Conservation (phyloP, 2,113 vertebrate genomes). For the Phocoena sinus region DNA sequence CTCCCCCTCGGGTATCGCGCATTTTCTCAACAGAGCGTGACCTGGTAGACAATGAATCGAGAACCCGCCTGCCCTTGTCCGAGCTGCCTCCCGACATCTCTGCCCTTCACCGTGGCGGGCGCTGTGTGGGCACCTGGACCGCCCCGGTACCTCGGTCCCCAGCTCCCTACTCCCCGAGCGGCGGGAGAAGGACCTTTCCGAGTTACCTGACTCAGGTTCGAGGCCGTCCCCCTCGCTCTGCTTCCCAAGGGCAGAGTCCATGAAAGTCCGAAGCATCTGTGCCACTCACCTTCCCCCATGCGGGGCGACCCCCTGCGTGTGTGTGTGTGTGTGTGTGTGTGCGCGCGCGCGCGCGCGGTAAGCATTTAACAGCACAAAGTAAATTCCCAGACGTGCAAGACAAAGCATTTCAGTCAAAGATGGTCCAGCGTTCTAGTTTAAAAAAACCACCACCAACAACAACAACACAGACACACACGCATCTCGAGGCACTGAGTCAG, state of each 20-base stretch:
- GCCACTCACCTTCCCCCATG: not conserved
- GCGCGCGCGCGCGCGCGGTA: not conserved
- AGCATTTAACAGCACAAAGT: not conserved
- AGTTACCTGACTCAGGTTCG: not conserved
- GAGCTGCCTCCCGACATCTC: not conserved
- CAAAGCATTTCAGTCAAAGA: not conserved
- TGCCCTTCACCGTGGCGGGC: not conserved
- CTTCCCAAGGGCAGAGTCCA: not conserved
- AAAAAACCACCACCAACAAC: too few relatives aligned
- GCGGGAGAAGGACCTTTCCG: not conserved
- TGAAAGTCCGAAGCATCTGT: not conserved
- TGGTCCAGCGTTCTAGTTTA: not conserved
- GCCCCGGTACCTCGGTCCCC: not conserved
- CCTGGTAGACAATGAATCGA: not conserved
- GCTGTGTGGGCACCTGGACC: not conserved
- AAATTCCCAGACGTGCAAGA: not conserved
- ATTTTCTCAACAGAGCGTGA: not conserved
- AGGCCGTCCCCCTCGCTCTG: not conserved
- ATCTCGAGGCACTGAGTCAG: constrained; percentile 79
- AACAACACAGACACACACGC: not conserved
- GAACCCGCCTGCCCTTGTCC: not conserved
- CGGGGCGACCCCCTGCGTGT: not conserved
- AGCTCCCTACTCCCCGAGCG: not conserved
- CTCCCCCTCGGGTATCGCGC: too few relatives aligned
- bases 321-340: not conserved